Base-by-base conservation (phyloP, 2,797 vertebrate species). In the Coracias cyanogaster region DNA sequence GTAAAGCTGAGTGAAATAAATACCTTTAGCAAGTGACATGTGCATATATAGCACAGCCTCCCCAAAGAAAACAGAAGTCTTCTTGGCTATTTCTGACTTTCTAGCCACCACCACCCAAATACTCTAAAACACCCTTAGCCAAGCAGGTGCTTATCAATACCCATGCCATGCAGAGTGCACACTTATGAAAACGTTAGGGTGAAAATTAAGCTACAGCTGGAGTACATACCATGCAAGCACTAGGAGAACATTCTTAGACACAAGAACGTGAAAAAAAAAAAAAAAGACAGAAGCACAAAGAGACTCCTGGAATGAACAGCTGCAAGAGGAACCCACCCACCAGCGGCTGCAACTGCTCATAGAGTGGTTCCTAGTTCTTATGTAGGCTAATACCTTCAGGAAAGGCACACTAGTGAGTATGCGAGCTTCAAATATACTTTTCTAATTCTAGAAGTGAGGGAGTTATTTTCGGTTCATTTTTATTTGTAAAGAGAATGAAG, bases 221-320 rank as follows among this genome's bases (percentile, higher is more conserved):
- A 94, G 73, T 51, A 86, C 90, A 96, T 94, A 89, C 80, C 88
- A 84, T 41, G 37, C 60, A 87, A 96, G 86, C 13, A 95, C 61
- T 86, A 89, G n/a, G 25, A 94, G 76, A 96, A 86, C 91, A 95
- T 94, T 95, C 89, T 81, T 95, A 83, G 87, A 88, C 88, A 95
- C 31, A 41, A 82, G 93, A 95, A 93, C 78, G 95, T 0, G 7
- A 73, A 39, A 37, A 60, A 60, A 61, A 25, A 45, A 52, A 79
- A 78, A 52, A 77, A 70, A 92, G 82, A 84, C 37, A 90, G 55
- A 19, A 83, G 94, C 80, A 96, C 80, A 96, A 89, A 12, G 92
- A 95, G 85, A 64, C 54, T 89, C 92, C 58, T n/a, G 96, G 97
- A 97, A 97, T 97, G 97, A 96, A 96, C 96, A 97, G 97, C 96